Base-by-base conservation (phyloP, 1,140 invertebrate species). In the Saccostrea glomerata region DNA sequence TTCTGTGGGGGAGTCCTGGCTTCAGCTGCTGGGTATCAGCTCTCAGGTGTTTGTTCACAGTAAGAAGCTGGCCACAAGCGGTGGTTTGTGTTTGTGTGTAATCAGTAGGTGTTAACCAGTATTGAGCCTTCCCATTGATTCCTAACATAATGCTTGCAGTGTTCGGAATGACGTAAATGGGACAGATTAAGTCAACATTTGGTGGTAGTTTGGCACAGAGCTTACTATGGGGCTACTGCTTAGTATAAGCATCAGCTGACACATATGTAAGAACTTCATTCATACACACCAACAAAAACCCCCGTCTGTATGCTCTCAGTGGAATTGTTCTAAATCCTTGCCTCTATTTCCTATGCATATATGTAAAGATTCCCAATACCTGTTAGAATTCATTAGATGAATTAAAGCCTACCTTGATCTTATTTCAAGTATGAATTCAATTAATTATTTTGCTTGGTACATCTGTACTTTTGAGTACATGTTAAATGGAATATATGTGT, bases 81-180 rank as follows among this genome's bases (percentile, higher is more conserved):
- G 17, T 66, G 17, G 60, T 40, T 73, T 73, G 25, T 73, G 25
- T 25, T 30, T 36, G 12, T 25, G 70, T 36, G 23, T 25, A 36
- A 36, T 15, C 70, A 30, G 70, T 73, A 73, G 70, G 70, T 73
- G 70, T 73, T 73, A 73, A 73, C 70, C 70, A 73, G 70, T 73
- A 73, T 30, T 2, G 23, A 73, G 58, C 58, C 3, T 63, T 63
- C 15, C 58, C 58, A 63, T 63, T 73, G 25, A 73, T 36, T 30
- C 70, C 25, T 30, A 15, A 30, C 25, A 73, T 73, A 73, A 73
- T 36, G 70, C 70, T n/a, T 15, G 70, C 70, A 73, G 70, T 73
- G 70, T 73, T 36, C 0, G 70, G 25, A 30, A 73, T 73, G 70
- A 73, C 70, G 70, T 73, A 73, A 73, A 36, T 73, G 15, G 70